Base-by-base conservation (phyloP, 2,113 vertebrate species). In the Oophaga pumilio region DNA sequence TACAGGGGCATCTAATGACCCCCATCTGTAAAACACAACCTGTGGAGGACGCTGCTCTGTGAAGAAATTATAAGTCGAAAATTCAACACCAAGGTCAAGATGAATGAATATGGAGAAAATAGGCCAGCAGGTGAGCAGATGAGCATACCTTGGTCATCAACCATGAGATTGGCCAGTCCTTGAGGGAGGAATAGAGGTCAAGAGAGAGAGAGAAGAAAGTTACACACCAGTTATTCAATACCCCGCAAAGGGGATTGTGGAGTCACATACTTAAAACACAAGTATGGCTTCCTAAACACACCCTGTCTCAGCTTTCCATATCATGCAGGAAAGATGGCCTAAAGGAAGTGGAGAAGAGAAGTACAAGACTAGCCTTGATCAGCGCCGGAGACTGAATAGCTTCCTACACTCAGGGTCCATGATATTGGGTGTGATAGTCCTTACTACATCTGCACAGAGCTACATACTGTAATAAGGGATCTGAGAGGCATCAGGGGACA, bases 71-170 rank as follows among this genome's bases (percentile, higher is more conserved):
- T 43, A 5, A 43, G 5, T 43, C 13, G 66, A 15, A 43, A 57
- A 59, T 14, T 69, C 66, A 11, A 69, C 5, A 28, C 28, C 66
- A 69, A 28, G 66, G 66, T 26, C 5, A 1, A 85, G 0, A 28
- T 13, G 18, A 56, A 20, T 18, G 18, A 60, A 6, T 17, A 17
- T 26, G 53, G 1, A 22, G 69, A 14, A 59, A 53, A 22, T 74
- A 57, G 83, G 22, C 56, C 4, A 59, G 22, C 10, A 22, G 17
- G 15, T 28, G 68, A n/a, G 26, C 20, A 33, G 12, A 57, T 60
- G 57, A 14, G 33, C 86, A 26, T 87, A 87, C 86, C 86, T 87
- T 87, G 86, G 86, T 87, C 86, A 76, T 87, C 78, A 82, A 87
- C 24, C 86, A 87, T 87, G n/a, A 87, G 56, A 62, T 87, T 80